Evolutionary conservation across 2,113 vertebrate species (phyloP).

Genomic region (Podarcis cretensis): DNA sequence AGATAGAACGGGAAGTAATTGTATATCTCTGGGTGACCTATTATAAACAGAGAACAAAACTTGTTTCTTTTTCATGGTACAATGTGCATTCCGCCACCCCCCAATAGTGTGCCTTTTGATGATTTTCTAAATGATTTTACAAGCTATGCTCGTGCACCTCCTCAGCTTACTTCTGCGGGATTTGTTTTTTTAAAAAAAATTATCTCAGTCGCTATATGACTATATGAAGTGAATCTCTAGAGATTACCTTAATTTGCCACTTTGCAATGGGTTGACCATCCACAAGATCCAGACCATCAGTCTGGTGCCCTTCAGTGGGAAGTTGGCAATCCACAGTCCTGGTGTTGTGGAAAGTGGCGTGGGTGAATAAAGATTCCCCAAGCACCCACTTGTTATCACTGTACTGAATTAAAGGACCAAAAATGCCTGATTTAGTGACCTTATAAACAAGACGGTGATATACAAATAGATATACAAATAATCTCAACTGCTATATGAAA

Average conservation of each 20-base stretch:
- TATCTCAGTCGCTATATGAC: background rate
- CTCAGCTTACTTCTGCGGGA: background rate
- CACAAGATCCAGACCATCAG: conserved; percentile 53
- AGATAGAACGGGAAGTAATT: background rate
- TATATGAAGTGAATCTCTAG: background rate
- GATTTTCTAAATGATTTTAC: background rate
- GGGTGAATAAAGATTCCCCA: conserved; percentile 72
- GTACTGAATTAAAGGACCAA: conserved; percentile 72
- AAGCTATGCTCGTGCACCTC: background rate
- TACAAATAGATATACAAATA: background rate
- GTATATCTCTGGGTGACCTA: background rate
- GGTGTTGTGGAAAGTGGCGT: conserved; percentile 76
- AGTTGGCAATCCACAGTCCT: conserved; percentile 82
- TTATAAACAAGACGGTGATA: background rate
- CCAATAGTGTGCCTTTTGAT: no score
- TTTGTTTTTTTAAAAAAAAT: background rate
- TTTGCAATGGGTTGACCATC: conserved; percentile 75
- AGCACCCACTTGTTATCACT: conserved; percentile 77
- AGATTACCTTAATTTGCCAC: conserved; percentile 88
- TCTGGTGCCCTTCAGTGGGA: conserved; percentile 66
- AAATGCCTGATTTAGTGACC: background rate
- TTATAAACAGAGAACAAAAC: no score
- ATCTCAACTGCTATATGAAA: no score
- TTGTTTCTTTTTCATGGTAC: no score
- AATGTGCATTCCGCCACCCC: background rate